Percentiles rank a stretch among this genome's conserved stretches.
Evolutionary conservation across 2,888 invertebrate species (phyloP).

Genomic region (Microctonus aethiopoides): DNA sequence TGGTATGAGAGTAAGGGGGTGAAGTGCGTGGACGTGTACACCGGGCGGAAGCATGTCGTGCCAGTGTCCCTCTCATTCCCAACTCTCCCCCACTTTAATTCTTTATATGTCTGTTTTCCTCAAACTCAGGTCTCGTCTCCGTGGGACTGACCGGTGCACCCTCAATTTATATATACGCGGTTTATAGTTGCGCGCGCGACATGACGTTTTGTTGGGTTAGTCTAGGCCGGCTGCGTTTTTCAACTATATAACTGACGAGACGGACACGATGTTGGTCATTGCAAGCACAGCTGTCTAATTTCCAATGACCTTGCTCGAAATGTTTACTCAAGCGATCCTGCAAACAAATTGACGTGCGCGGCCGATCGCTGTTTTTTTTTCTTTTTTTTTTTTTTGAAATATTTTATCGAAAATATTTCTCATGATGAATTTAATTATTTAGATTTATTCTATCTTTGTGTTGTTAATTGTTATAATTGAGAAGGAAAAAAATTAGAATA

Average conservation of each 20-base stretch:
- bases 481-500: too few species aligned
- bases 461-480: background rate
- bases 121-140: conserved; percentile 9
- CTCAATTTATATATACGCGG: conserved; percentile 34
- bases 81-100: background rate
- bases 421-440: background rate
- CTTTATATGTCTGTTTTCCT: conserved; percentile 2
- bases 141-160: conserved; percentile 39
- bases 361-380: background rate
- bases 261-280: conserved; percentile 52
- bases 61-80: conserved; percentile 37
- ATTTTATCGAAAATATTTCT: background rate
- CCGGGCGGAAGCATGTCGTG: conserved; percentile 49
- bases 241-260: conserved; percentile 31
- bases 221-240: conserved; percentile 43
- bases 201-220: conserved; percentile 30
- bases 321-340: conserved; percentile 44
- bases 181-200: conserved; percentile 27
- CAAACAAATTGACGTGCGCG: conserved; percentile 22
- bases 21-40: conserved; percentile 42
- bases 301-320: conserved; percentile 33
- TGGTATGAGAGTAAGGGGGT: conserved; percentile 20
- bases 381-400: background rate
- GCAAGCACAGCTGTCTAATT: conserved; percentile 58
- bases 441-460: too few species aligned